phyloP scores from a whole-genome alignment of 2,888 invertebrate species.

The Cheilosia soror region DNA sequence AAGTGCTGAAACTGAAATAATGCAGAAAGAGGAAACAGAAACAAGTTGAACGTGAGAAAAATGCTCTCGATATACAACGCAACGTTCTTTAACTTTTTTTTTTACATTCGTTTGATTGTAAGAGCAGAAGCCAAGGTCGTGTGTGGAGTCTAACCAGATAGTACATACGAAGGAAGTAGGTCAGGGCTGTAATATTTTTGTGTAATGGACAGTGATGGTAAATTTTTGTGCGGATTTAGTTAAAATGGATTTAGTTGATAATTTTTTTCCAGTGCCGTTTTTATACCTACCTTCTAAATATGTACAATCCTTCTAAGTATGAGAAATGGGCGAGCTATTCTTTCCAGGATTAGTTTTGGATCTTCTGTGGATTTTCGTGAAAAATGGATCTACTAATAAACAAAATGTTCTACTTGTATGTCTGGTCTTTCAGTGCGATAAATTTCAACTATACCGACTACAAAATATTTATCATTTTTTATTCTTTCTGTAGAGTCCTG shows the following conservation, averaged over 20 bases:
- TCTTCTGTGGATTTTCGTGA: no score
- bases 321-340: no score
- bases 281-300: no score
- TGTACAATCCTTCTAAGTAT: no score
- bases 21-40: conserved; percentile 6
- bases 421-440: no score
- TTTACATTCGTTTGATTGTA: conserved; percentile 27
- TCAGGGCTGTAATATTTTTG: conserved; percentile 51
- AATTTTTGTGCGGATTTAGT: background rate
- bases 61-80: conserved; percentile 27
- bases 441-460: no score
- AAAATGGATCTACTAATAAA: no score
- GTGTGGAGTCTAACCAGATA: conserved; percentile 15
- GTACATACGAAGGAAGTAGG: conserved; percentile 36
- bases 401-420: no score
- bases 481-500: no score
- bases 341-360: no score
- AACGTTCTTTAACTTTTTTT: background rate
- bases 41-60: conserved; percentile 7
- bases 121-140: conserved; percentile 51
- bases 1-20: conserved; percentile 16
- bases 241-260: background rate
- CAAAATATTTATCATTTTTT: no score
- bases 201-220: conserved; percentile 1
- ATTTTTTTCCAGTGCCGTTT: no score